Evolutionary conservation across 2,797 vertebrate species (phyloP).

Genomic region (Syncerus caffer): DNA sequence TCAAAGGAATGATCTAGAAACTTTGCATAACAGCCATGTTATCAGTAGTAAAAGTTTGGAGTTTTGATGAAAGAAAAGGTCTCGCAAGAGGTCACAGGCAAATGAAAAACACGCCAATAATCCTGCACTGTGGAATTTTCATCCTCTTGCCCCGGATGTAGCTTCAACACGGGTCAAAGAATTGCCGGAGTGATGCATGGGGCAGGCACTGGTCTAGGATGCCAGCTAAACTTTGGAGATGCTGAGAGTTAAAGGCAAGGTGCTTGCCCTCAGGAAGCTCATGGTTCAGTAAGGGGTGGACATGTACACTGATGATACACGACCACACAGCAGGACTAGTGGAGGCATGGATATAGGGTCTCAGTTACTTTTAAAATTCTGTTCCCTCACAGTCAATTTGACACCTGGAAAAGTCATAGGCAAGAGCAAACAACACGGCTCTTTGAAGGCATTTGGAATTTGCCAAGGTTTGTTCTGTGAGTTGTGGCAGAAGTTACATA

Average conservation of each 20-base stretch:
- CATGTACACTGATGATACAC: accelerated
- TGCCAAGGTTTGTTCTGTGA: conserved; percentile 68
- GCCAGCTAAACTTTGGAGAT: not conserved
- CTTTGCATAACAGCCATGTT: not conserved
- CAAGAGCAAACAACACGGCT: conserved; percentile 34
- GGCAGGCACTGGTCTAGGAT: accelerated
- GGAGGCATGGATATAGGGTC: accelerated
- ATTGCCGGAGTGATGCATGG: accelerated
- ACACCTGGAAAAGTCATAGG: not conserved
- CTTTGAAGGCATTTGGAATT: conserved; percentile 51
- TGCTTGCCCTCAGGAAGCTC: no score
- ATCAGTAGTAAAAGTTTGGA: not conserved
- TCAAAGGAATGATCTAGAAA: not conserved
- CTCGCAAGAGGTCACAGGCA: not conserved
- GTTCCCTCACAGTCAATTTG: not conserved
- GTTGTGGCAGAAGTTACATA: conserved; percentile 68
- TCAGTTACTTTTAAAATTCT: not conserved
- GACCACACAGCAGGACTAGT: accelerated
- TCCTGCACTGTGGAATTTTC: accelerated
- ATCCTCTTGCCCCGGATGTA: not conserved
- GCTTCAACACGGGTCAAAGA: accelerated
- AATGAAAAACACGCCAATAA: accelerated
- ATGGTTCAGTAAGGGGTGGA: accelerated
- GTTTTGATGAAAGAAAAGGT: not conserved
- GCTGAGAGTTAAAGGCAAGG: not conserved